Conservation (phyloP, 1,140 invertebrate species). For the Ectropis grisescens region DNA sequence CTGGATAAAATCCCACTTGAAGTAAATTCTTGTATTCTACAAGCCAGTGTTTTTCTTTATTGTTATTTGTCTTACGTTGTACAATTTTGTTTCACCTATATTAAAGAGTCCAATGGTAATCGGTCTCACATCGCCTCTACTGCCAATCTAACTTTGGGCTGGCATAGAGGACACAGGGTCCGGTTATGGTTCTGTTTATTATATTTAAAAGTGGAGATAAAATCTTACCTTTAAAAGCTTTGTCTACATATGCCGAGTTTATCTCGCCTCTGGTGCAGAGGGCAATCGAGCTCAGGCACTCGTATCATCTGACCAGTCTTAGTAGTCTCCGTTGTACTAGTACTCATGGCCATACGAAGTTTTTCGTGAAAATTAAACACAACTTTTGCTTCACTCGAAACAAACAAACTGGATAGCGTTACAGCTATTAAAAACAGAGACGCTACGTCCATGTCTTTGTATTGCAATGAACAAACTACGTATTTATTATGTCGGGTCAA, state of each 20-base stretch:
- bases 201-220: no score
- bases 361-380: slow-evolving; percentile 51
- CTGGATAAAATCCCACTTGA: no score
- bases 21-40: no score
- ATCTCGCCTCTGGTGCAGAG: slow-evolving; percentile 33
- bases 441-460: slow-evolving; percentile 53
- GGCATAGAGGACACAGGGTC: no score
- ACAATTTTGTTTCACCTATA: no score
- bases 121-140: no score
- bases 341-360: slow-evolving; percentile 28
- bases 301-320: slow-evolving; percentile 39
- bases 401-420: slow-evolving; percentile 14
- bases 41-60: no score
- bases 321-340: slow-evolving; percentile 21
- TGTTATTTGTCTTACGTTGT: no score
- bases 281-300: slow-evolving; percentile 38
- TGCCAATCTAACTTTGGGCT: no score
- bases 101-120: no score
- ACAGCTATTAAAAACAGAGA: slow-evolving; percentile 29
- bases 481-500: slow-evolving; percentile 7
- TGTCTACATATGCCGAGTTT: slow-evolving; percentile 24
- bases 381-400: slow-evolving; percentile 19
- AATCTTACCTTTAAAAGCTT: slow-evolving; percentile 26
- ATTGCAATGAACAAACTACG: slow-evolving; percentile 36
- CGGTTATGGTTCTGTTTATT: no score